phyloP scores from a whole-genome alignment of 1,140 invertebrate species.

The Monomorium pharaonis region DNA sequence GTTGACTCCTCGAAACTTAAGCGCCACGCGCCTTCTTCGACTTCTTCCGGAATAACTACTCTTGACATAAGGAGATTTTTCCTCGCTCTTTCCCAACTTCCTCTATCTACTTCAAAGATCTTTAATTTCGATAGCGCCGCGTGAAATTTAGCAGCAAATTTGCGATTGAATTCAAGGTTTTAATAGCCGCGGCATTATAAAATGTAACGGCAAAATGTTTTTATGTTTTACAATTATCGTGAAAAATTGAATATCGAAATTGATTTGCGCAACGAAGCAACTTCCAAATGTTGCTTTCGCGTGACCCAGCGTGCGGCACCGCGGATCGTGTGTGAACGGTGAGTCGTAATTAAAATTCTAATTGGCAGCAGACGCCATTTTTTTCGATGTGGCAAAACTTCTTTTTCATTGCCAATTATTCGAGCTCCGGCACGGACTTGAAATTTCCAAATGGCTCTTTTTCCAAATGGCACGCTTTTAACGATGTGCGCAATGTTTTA shows the following conservation, averaged over 20 bases:
- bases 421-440: conserved; percentile 20
- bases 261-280: conserved; percentile 11
- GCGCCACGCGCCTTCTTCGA: conserved; percentile 34
- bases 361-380: conserved; percentile 45
- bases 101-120: conserved; percentile 30
- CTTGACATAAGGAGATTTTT: conserved; percentile 48
- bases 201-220: background rate
- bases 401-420: conserved; percentile 57
- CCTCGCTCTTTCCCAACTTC: conserved; percentile 16
- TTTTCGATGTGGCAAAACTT: conserved; percentile 36
- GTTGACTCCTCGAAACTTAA: conserved; percentile 49
- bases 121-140: conserved; percentile 40
- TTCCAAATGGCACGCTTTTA: conserved; percentile 53
- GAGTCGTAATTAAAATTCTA: conserved; percentile 59
- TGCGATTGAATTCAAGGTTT: background rate
- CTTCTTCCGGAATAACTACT: conserved; percentile 47
- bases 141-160: background rate
- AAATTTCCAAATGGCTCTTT: conserved; percentile 50
- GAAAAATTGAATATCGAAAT: conserved; percentile 16
- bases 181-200: background rate
- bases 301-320: background rate
- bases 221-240: background rate
- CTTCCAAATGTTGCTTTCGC: conserved; percentile 12
- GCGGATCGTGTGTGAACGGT: background rate
- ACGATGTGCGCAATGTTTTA: conserved; percentile 45